phyloP scores from a whole-genome alignment of 1,140 invertebrate genomes.

The Archegozetes longisetosus region DNA sequence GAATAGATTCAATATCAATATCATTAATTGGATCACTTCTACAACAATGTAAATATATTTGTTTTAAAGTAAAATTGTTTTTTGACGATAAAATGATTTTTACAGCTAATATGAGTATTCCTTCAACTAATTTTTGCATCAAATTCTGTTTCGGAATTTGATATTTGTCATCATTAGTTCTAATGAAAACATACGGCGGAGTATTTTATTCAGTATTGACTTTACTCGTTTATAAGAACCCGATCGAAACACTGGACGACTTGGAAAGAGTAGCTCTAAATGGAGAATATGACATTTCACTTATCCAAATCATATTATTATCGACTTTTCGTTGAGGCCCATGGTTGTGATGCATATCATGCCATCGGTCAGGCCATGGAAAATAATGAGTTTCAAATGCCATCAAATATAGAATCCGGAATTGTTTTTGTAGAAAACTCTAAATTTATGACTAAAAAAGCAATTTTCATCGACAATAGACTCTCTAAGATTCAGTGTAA shows the following conservation, averaged over 20 bases:
- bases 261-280: background rate
- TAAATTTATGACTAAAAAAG: background rate
- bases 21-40: background rate
- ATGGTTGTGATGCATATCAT: background rate
- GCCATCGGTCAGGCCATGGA: background rate
- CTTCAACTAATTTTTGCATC: background rate
- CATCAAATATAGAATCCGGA: background rate
- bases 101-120: background rate
- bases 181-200: background rate
- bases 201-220: background rate
- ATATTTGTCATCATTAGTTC: background rate
- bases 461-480: background rate
- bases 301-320: background rate
- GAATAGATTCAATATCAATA: background rate
- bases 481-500: background rate
- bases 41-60: background rate
- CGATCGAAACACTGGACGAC: conserved; percentile 2
- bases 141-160: background rate
- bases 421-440: background rate
- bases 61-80: background rate
- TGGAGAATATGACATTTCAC: background rate
- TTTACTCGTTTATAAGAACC: background rate
- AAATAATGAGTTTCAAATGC: background rate
- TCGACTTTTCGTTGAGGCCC: background rate
- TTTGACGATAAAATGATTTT: background rate